Evolutionary conservation across 2,113 vertebrate species (phyloP), one percentile per base, ranked within the genome.

Genomic region (Cyanistes caeruleus): DNA sequence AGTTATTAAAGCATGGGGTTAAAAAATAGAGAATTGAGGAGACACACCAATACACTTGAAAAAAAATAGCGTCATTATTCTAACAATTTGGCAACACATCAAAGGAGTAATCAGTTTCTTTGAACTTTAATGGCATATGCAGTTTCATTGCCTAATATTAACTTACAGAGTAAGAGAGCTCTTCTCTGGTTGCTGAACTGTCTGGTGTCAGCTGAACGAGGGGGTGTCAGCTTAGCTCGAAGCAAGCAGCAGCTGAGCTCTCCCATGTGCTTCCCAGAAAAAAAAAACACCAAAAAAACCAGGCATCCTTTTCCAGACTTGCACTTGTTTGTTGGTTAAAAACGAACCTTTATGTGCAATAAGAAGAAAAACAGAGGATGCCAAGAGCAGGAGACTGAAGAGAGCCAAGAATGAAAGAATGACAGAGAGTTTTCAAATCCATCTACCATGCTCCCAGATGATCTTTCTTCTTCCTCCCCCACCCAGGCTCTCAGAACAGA

Each of bases 81-180:
- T 93, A 84, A 83, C 94, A 95, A 91, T 95, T 77, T 94, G 92
- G 84, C 93, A 90, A 35, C 17, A 91, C 77, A 89, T 97, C 84
- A 97, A 94, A 97, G 90, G 63, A 90, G 72, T 90, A 85, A 96
- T 94, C 76, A 94, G 41, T 63, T 89, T 88, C 90, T 97, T 96
- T 96, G 93, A 97, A 96, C 73, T 94, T 84, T 68, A 95, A 90
- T 84, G 79, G 48, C 82, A 84, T 88, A 82, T 1, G 22, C 82
- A 60, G 75, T 93, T 96, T 95, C 87, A 63, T 30, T 90, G 80
- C 48, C 90, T 95, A 53, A 59, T 93, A 92, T 90, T 94, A 93
- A 95, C 76, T 91, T 85, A 49, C 12, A 1, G 46, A 59, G 69
- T 91, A 63, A 85, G 75, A 74, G 80, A 84, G 58, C 80, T 92